A percentile compares a stretch with the other conserved stretches of the same genome.
Conservation (phyloP, 1,140 invertebrate species). For the Temnothorax nylanderi region DNA sequence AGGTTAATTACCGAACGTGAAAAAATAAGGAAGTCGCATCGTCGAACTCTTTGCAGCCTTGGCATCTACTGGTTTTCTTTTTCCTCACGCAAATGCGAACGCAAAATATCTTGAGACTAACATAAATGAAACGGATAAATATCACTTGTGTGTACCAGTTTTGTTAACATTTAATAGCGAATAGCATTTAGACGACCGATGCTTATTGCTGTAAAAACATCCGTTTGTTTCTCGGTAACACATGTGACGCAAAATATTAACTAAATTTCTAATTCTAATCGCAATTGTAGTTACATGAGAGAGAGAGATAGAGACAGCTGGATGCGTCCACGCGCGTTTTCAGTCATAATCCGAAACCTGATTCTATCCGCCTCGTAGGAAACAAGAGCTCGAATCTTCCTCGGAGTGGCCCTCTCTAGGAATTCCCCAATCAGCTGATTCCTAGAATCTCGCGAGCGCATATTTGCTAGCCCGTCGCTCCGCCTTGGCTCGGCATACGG, state of each 20-base stretch:
- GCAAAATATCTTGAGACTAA: background rate
- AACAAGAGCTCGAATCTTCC: background rate
- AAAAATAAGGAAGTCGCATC: background rate
- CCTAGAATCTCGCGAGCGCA: conserved; percentile 64
- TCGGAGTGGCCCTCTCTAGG: conserved; percentile 43
- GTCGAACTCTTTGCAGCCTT: background rate
- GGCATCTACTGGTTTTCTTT: background rate
- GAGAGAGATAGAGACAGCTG: background rate
- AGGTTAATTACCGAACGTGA: conserved; percentile 36
- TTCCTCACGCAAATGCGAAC: background rate
- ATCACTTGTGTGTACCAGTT: background rate
- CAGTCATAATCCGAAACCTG: conserved; percentile 9
- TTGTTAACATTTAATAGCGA: background rate
- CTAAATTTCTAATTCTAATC: background rate
- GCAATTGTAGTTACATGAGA: background rate
- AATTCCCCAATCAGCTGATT: conserved; percentile 74
- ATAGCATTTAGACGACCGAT: background rate
- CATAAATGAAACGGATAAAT: background rate
- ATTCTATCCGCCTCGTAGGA: background rate
- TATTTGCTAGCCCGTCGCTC: conserved; percentile 70
- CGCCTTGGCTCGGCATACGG: conserved; percentile 76
- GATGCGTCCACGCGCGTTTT: background rate
- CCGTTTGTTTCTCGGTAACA: background rate
- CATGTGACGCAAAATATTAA: background rate
- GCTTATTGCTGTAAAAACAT: background rate